Evolutionary conservation across 2,888 invertebrate genomes (phyloP), one percentile per base, ranked within the genome.

Genomic region (Cheilosia urbana): DNA sequence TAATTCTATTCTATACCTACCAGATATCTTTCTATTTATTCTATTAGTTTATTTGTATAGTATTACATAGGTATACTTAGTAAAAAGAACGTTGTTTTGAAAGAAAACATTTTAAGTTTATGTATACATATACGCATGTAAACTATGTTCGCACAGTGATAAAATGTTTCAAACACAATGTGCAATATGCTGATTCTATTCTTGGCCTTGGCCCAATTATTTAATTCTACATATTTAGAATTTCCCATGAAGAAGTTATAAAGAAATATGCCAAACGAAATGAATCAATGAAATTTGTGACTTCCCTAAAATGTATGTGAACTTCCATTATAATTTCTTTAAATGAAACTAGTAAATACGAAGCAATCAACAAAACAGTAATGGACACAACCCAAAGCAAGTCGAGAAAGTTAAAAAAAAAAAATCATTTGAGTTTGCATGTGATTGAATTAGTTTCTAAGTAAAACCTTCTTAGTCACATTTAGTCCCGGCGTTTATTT

Each of bases 401-500:
- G 5, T 11, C 42, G 40, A 57, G 21, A 47, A 49, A n/a, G 17
- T 17, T 27, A 19, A 45, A 51, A 65, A 60, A 49, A 58, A 55
- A 17, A 71, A 60, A 21, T 47, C 47, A 80, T 53, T 68, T 73
- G n/a, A 42, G 47, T 58, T 53, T 73, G 66, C 73, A 80, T 75
- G 75, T 68, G 80, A 80, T 80, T 75, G 62, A 73, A 73, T 58
- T 66, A 65, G 45, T 65, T 80, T 75, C 57, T 42, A 75, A 80
- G 75, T 75, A 68, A 80, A 80, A 75, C 80, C 62, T 42, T 62
- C 75, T 80, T 75, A 75, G 80, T 80, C 80, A 75, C 80, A 75
- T 63, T 68, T 57, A 69, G 80, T 75, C 68, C 37, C 55, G 49
- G 73, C 47, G 80, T 75, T 80, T 80, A 75, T 80, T 80, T 80